These are phyloP conservation scores for Nycteola revayana DNA, from an alignment of 2,888 invertebrate species.

Conservation along the genomic window DNA sequence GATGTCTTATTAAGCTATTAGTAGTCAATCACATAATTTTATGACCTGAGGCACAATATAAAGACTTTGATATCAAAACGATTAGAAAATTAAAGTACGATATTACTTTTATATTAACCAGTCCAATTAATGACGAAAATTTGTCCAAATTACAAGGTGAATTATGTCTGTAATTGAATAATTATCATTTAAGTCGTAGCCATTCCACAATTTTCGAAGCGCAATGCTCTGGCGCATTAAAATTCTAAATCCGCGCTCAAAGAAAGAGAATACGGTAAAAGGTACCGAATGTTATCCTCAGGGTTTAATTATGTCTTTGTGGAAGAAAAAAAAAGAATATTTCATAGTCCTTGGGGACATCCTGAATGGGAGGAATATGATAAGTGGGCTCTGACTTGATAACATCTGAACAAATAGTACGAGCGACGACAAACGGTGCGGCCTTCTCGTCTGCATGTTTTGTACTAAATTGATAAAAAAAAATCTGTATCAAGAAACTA, in stretches of 20 bases:
- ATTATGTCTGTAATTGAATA: slow-evolving; percentile 7
- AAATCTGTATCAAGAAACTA: too few relatives aligned
- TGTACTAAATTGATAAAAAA: too few relatives aligned
- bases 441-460: too few relatives aligned
- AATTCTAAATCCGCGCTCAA: slow-evolving; percentile 39
- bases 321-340: slow-evolving; percentile 56
- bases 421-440: too few relatives aligned
- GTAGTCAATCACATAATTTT: slow-evolving; percentile 11
- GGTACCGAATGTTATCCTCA: slow-evolving; percentile 55
- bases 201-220: too few relatives aligned
- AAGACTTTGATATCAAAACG: too few relatives aligned
- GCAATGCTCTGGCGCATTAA: slow-evolving; percentile 32
- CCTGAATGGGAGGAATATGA: slow-evolving; percentile 28
- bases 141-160: slow-evolving; percentile 5
- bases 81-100: too few relatives aligned
- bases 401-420: too few relatives aligned
- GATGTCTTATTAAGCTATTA: slow-evolving; percentile 20
- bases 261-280: slow-evolving; percentile 52
- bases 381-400: slow-evolving; percentile 3
- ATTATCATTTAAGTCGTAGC: too few relatives aligned
- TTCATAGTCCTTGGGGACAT: slow-evolving; percentile 43
- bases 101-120: too few relatives aligned
- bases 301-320: slow-evolving; percentile 72
- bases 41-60: slow-evolving; percentile 15
- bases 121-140: too few relatives aligned